Evolutionary conservation across 2,113 vertebrate genomes (phyloP).

Genomic region (Choloepus hoffmanni): DNA sequence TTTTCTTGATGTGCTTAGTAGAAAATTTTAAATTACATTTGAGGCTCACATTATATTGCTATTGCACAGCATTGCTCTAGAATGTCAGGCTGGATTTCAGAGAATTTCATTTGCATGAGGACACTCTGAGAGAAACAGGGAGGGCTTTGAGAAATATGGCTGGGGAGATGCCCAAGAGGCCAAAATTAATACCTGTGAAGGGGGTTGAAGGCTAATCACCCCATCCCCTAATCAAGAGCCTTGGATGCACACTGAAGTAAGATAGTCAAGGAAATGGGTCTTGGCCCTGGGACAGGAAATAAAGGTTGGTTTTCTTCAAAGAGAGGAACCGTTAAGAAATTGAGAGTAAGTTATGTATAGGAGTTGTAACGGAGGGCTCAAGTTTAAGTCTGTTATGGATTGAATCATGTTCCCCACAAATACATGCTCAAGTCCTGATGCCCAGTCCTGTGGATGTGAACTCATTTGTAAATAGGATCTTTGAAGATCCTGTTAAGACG

Average conservation of each 20-base stretch:
- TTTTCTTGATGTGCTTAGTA: not conserved
- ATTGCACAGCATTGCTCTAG: conserved; percentile 11
- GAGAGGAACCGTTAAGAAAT: conserved; percentile 16
- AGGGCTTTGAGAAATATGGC: not conserved
- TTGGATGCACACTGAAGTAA: not conserved
- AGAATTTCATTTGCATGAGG: conserved; percentile 20
- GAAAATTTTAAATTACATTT: not conserved
- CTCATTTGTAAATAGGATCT: too few relatives aligned
- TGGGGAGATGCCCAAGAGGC: not conserved
- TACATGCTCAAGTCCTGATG: too few relatives aligned
- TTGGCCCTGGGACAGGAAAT: not conserved
- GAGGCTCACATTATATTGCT: not conserved
- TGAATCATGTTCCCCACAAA: too few relatives aligned
- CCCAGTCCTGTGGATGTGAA: too few relatives aligned
- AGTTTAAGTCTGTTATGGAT: not conserved
- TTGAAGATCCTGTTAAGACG: too few relatives aligned
- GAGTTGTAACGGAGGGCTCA: not conserved
- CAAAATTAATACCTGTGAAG: not conserved
- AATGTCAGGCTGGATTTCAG: not conserved
- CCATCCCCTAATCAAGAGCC: not conserved
- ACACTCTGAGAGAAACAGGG: not conserved
- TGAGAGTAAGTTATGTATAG: not conserved
- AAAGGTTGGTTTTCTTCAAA: conserved; percentile 6
- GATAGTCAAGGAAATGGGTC: not conserved
- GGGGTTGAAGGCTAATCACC: too few relatives aligned